Percentiles rank a stretch among this genome's conserved stretches.
These are phyloP conservation scores for Carassius auratus DNA, from an alignment of 2,113 vertebrate species.

Conservation along the genomic window DNA sequence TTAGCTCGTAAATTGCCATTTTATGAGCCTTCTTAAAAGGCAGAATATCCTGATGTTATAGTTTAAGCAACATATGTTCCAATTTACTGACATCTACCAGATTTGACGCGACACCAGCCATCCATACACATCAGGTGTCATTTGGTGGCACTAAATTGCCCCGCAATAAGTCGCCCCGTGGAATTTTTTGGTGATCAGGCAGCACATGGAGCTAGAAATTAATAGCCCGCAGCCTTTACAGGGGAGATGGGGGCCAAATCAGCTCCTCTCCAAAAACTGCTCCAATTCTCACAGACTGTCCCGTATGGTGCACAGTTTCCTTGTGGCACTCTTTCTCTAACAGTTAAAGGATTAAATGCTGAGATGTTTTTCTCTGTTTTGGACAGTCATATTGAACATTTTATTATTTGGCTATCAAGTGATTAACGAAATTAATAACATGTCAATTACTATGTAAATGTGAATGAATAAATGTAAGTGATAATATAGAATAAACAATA, in stretches of 20 bases:
- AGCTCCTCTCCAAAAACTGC: constrained; percentile 37
- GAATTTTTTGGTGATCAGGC: constrained; percentile 64
- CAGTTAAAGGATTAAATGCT: constrained; percentile 3
- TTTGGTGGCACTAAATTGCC: constrained; percentile 69
- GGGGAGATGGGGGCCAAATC: constrained; percentile 45
- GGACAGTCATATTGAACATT: background rate
- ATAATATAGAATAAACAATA: background rate
- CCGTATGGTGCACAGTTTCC: constrained; percentile 44
- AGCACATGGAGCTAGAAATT: constrained; percentile 76
- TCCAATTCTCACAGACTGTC: constrained; percentile 29
- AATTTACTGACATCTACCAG: constrained; percentile 77
- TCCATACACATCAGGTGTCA: constrained; percentile 75
- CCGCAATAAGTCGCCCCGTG: constrained; percentile 63
- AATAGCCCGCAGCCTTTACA: constrained; percentile 61
- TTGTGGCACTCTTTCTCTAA: constrained; percentile 15
- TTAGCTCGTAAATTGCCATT: constrained; percentile 88
- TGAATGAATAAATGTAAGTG: background rate
- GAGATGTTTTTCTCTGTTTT: constrained; percentile 6
- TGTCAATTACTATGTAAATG: background rate
- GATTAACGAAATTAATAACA: background rate
- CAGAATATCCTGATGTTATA: constrained; percentile 78
- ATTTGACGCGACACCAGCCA: constrained; percentile 74
- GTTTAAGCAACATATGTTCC: constrained; percentile 82
- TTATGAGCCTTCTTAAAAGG: constrained; percentile 86
- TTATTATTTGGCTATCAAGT: background rate